phyloP scores from a whole-genome alignment of 2,888 invertebrate species.

The Caenorhabditis panamensis region DNA sequence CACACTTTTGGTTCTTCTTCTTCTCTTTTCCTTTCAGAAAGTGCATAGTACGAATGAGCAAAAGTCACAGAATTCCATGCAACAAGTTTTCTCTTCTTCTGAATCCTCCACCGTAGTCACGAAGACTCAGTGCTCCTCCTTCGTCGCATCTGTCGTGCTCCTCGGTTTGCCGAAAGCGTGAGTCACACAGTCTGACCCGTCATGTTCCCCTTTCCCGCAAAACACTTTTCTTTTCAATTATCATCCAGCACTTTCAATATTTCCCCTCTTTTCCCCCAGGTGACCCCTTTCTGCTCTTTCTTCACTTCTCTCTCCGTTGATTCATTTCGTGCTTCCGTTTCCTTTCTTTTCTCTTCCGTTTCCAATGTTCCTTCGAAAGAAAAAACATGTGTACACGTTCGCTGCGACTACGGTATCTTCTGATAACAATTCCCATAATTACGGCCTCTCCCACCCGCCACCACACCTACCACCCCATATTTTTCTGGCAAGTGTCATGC shows the following conservation, averaged over 20 bases:
- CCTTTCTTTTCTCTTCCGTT: conserved; percentile 1
- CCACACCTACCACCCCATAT: conserved; percentile 18
- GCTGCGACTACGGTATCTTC: conserved; percentile 22
- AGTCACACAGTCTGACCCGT: no score
- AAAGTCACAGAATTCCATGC: neutral
- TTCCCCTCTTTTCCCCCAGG: neutral
- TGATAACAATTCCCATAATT: conserved; percentile 52
- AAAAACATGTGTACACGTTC: neutral
- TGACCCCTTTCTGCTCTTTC: neutral
- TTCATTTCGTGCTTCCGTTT: neutral
- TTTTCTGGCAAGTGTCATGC: conserved; percentile 21
- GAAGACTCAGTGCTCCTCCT: no score
- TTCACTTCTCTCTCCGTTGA: neutral
- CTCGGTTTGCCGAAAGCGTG: neutral
- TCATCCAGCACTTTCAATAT: conserved; percentile 1
- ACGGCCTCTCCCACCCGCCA: conserved; percentile 7
- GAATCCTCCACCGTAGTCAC: no score
- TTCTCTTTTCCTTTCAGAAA: conserved; percentile 4
- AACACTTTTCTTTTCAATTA: conserved; percentile 14
- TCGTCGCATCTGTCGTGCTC: neutral
- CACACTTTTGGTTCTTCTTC: conserved; percentile 12
- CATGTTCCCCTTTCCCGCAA: no score
- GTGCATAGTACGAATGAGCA: conserved; percentile 6
- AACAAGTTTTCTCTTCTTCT: no score
- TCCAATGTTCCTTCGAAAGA: neutral